Evolutionary conservation across 1,140 invertebrate genomes (phyloP).

Genomic region (Drosophila dunni): DNA sequence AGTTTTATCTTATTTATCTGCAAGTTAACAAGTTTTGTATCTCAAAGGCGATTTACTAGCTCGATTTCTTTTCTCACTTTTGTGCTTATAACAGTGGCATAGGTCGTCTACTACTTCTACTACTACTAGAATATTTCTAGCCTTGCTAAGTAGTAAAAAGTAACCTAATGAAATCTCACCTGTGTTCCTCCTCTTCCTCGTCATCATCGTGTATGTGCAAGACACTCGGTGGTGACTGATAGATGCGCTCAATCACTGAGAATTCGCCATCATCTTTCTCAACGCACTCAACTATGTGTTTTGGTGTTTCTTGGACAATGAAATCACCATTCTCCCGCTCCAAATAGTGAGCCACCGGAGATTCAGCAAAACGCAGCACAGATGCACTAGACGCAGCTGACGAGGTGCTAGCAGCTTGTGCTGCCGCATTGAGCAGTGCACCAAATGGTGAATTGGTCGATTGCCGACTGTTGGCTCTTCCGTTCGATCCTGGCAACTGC

Average conservation of each 20-base stretch:
- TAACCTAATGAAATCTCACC: constrained; percentile 6
- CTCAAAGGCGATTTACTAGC: too few relatives aligned
- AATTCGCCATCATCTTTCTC: constrained; percentile 82
- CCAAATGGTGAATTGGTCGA: constrained; percentile 65
- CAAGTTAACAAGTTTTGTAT: too few relatives aligned
- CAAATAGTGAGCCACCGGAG: constrained; percentile 79
- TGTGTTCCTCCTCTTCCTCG: constrained; percentile 65
- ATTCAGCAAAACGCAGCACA: constrained; percentile 78
- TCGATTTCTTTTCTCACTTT: too few relatives aligned
- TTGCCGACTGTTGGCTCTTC: constrained; percentile 54
- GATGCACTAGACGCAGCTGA: constrained; percentile 58
- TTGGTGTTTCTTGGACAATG: constrained; percentile 83
- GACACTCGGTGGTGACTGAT: constrained; percentile 82
- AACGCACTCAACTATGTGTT: constrained; percentile 82
- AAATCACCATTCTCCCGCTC: constrained; percentile 82
- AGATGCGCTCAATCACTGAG: constrained; percentile 82
- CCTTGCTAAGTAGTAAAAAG: too few relatives aligned
- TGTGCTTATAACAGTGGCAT: too few relatives aligned
- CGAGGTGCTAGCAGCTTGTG: constrained; percentile 61
- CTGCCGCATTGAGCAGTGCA: constrained; percentile 66
- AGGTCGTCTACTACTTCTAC: too few relatives aligned
- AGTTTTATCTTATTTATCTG: too few relatives aligned
- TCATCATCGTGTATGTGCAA: constrained; percentile 81
- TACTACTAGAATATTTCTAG: too few relatives aligned
- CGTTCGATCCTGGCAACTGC: constrained; percentile 15